A percentile compares a stretch with the other conserved stretches of the same genome.
Evolutionary conservation across 23 tunicate genomes (phyloP).

Genomic region (Styela clava): DNA sequence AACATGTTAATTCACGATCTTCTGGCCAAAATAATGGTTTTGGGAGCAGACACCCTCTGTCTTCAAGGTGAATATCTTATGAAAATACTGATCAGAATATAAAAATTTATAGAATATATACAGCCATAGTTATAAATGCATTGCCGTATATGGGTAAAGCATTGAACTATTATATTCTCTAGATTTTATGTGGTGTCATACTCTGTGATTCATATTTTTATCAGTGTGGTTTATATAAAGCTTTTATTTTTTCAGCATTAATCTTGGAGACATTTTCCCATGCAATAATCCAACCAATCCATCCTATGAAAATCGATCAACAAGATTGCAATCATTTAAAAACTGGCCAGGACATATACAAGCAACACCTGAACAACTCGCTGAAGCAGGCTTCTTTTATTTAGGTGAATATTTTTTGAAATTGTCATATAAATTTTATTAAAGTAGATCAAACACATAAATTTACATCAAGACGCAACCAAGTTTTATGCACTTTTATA

Average conservation of each 20-base stretch:
- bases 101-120: too few relatives aligned
- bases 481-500: background rate
- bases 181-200: too few relatives aligned
- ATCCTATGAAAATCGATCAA: background rate
- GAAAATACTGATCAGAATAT: background rate
- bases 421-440: too few relatives aligned
- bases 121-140: background rate
- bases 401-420: constrained; percentile 4
- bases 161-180: too few relatives aligned
- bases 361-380: background rate
- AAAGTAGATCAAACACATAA: too few relatives aligned
- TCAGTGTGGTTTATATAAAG: background rate
- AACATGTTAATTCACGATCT: background rate
- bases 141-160: too few relatives aligned
- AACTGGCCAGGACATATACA: background rate
- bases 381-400: constrained; percentile 15
- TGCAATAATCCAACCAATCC: constrained; percentile 8
- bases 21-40: background rate
- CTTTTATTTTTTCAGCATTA: background rate
- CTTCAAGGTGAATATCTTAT: background rate
- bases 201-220: too few relatives aligned
- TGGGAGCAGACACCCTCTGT: background rate
- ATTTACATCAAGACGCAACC: background rate
- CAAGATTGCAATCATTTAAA: background rate
- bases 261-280: background rate